phyloP scores from a whole-genome alignment of 30 jellyfish, hydroid and myxozoan genomes.

The Hydractinia symbiolongicarpus region DNA sequence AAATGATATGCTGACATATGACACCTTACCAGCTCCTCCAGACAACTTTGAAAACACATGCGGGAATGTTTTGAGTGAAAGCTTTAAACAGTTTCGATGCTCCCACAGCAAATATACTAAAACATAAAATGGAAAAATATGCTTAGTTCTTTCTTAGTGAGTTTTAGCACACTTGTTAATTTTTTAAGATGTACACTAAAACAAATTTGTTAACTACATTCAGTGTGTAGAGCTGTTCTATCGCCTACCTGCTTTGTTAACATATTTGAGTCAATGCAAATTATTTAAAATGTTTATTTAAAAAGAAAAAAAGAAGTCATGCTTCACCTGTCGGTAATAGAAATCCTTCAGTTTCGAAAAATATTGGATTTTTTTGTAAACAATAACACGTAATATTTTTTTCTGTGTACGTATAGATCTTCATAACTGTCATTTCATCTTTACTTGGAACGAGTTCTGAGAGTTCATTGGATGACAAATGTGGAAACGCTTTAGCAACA shows the following conservation, averaged over 20 bases:
- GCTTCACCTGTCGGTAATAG: conserved; percentile 74
- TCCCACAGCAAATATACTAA: conserved; percentile 82
- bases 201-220: no score
- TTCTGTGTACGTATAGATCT: conserved; percentile 49
- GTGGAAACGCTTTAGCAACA: conserved; percentile 33
- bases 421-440: conserved; percentile 69
- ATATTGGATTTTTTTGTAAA: conserved; percentile 55
- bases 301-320: neutral
- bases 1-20: no score
- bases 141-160: no score
- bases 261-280: no score
- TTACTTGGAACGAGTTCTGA: conserved; percentile 52
- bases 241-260: no score
- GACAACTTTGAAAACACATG: conserved; percentile 50
- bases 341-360: conserved; percentile 58
- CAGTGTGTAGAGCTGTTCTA: no score
- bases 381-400: conserved; percentile 56
- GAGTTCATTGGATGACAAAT: conserved; percentile 44
- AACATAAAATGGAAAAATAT: neutral
- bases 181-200: no score
- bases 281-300: no score
- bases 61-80: conserved; percentile 60
- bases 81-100: conserved; percentile 15
- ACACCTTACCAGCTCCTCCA: conserved; percentile 87
- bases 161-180: no score